Conservation (phyloP, 2,797 vertebrate species). For the Glossophaga mutica region DNA sequence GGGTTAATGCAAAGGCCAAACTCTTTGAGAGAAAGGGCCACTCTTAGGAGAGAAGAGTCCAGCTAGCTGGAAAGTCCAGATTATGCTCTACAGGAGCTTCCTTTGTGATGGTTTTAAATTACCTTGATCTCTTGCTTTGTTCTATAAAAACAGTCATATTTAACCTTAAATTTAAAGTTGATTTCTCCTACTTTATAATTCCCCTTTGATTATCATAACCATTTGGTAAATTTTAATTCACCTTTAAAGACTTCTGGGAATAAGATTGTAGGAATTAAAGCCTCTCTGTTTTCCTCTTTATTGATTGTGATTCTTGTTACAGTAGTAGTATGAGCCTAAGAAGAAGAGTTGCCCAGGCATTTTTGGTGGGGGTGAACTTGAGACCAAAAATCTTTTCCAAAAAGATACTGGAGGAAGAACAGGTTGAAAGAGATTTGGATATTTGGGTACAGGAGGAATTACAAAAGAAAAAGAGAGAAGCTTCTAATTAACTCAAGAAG, state of each 20-base stretch:
- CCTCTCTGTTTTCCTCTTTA: neutral
- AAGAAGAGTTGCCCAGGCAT: neutral
- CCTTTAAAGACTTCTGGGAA: neutral
- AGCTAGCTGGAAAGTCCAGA: neutral
- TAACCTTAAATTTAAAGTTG: neutral
- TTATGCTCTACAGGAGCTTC: neutral
- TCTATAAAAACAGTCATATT: neutral
- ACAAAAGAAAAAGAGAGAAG: neutral
- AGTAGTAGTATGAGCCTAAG: neutral
- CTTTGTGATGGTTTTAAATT: neutral
- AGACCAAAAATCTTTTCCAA: neutral
- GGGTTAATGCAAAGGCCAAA: neutral
- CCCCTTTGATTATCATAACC: neutral
- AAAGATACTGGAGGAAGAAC: neutral
- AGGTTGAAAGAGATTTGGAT: neutral
- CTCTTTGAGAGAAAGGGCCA: neutral
- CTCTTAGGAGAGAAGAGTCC: neutral
- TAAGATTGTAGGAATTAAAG: neutral
- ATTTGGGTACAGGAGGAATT: neutral
- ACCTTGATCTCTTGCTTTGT: neutral
- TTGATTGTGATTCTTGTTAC: neutral
- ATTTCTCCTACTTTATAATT: neutral
- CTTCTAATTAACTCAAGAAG: neutral
- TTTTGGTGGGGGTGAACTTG: neutral
- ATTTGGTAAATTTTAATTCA: neutral